These are phyloP conservation scores for Dichetophora obliterata DNA, from an alignment of 2,888 invertebrate genomes.

Conservation along the genomic window DNA sequence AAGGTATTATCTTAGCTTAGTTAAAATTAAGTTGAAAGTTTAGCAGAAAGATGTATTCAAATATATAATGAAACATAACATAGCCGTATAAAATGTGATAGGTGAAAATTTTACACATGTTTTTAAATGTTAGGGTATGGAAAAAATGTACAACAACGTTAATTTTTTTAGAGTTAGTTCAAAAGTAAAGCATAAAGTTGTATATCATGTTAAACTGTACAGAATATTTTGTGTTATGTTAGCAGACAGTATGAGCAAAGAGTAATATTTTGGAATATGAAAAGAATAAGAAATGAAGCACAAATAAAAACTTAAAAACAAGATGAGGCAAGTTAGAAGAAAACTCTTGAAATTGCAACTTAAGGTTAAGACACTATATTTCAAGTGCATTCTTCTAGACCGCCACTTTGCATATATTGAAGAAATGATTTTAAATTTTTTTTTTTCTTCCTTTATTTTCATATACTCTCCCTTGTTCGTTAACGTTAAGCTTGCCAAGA, in stretches of 20 bases:
- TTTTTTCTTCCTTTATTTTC: slow-evolving; percentile 17
- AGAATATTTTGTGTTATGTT: too few relatives aligned
- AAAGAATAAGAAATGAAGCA: neutral
- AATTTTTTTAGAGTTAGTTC: too few relatives aligned
- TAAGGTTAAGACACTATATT: neutral
- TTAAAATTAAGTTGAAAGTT: neutral
- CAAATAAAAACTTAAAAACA: neutral
- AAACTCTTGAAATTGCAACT: neutral
- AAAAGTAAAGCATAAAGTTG: too few relatives aligned
- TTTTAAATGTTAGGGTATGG: too few relatives aligned
- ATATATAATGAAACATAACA: too few relatives aligned
- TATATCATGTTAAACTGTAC: too few relatives aligned
- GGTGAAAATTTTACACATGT: too few relatives aligned
- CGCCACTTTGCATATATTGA: slow-evolving; percentile 16
- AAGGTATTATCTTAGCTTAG: neutral
- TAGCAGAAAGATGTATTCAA: neutral
- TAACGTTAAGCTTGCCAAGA: slow-evolving; percentile 60
- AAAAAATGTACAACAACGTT: too few relatives aligned
- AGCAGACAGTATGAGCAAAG: too few relatives aligned
- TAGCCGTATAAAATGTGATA: too few relatives aligned
- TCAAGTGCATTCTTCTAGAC: neutral
- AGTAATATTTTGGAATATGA: too few relatives aligned
- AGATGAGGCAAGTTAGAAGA: neutral
- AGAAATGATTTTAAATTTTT: neutral
- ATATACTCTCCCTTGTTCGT: slow-evolving; percentile 58